A percentile compares a stretch with the other conserved stretches of the same genome.
Conservation (phyloP, 1,140 invertebrate genomes). For the Ganaspis sp. region DNA sequence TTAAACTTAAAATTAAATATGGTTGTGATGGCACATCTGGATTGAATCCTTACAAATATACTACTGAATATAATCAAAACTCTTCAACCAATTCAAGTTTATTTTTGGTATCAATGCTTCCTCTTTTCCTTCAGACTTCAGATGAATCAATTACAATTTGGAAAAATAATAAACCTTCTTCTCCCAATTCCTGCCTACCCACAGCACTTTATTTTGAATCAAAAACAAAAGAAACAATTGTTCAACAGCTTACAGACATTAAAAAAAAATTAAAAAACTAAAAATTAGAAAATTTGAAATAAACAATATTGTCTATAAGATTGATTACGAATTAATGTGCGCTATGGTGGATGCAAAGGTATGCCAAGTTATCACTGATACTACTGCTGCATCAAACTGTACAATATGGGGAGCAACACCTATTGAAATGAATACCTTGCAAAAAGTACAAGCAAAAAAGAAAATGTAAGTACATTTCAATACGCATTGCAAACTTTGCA, state of each 20-base stretch:
- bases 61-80: too few species aligned
- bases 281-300: not conserved
- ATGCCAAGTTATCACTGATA: constrained; percentile 3
- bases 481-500: not conserved
- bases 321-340: not conserved
- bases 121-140: too few species aligned
- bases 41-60: too few species aligned
- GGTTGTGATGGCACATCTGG: too few species aligned
- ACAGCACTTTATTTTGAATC: not conserved
- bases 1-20: too few species aligned
- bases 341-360: constrained; percentile 1
- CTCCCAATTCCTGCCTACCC: not conserved
- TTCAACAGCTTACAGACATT: not conserved
- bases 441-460: not conserved
- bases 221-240: not conserved
- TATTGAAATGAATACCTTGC: not conserved
- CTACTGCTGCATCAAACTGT: not conserved
- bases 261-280: not conserved
- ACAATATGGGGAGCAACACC: not conserved
- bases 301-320: not conserved
- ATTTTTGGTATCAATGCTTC: too few species aligned
- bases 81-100: too few species aligned
- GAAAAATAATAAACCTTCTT: not conserved
- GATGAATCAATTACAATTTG: too few species aligned
- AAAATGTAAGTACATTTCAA: not conserved